Evolutionary conservation across 2,113 vertebrate species (phyloP), one percentile per base, ranked within the genome.

Genomic region (Copsychus sechellarum): DNA sequence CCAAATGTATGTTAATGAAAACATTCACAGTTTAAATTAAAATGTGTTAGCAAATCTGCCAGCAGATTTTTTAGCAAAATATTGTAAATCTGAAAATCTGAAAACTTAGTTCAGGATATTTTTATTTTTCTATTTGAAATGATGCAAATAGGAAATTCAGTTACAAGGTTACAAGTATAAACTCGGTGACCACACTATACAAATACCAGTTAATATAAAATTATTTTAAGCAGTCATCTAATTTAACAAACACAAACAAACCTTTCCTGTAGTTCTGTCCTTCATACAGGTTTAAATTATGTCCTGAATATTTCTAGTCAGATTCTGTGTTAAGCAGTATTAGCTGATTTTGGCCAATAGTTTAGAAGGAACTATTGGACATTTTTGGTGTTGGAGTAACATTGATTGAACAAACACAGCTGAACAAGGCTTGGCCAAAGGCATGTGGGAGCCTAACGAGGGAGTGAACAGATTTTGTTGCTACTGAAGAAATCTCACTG

Each of bases 11-110:
- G 85, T 70, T 95, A 85, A 89, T 65, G 76, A 81, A 97, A 97
- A 96, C 91, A 95, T 86, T 97, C 93, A 89, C 95, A 94, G 93
- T 93, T 91, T 88, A 69, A 96, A 91, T 76, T 67, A 86, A 96
- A 96, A 79, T 85, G n/a, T 43, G 93, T 89, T 73, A 81, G 81
- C 95, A 97, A 94, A 97, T 95, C 87, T 92, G 95, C 71, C 50
- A 34, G 87, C 58, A 76, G 86, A 61, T 74, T 93, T 93, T 93
- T 57, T 61, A 87, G 83, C 84, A 94, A 74, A 62, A 95, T 91
- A 66, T 36, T 66, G 72, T 38, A 38, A 38, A 38, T 50, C 81
- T 88, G 88, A 81, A 93, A 91, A 86, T 60, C 56, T 83, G 73
- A 84, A 88, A 85, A 81, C 11, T 9, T 9, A 8, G 16, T 36